phyloP scores from a whole-genome alignment of 1,140 invertebrate genomes.

The Pogonus chalceus region DNA sequence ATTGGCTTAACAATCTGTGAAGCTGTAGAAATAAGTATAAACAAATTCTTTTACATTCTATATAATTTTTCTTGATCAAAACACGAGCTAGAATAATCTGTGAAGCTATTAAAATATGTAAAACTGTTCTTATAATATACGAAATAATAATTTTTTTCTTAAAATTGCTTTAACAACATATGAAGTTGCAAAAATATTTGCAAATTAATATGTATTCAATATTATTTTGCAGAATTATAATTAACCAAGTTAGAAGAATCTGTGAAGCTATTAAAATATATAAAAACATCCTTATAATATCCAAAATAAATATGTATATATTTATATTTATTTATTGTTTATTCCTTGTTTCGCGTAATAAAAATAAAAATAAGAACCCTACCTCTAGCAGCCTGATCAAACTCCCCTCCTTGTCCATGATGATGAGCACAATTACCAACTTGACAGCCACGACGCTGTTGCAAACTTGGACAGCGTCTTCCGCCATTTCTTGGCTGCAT shows the following conservation, averaged over 20 bases:
- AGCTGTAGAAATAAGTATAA: no score
- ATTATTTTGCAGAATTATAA: background rate
- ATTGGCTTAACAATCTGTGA: no score
- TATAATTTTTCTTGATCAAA: no score
- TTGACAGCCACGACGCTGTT: constrained; percentile 63
- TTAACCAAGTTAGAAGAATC: constrained; percentile 6
- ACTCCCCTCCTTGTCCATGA: no score
- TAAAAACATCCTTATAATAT: constrained; percentile 5
- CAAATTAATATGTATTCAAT: no score
- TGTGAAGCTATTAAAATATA: no score
- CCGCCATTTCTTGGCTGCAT: constrained; percentile 62
- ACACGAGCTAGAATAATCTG: constrained; percentile 15
- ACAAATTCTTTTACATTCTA: no score
- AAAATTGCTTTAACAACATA: no score
- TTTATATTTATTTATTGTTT: constrained; percentile 16
- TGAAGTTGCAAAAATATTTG: no score
- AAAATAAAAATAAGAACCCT: constrained; percentile 13
- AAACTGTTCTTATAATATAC: no score
- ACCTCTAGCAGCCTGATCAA: constrained; percentile 62
- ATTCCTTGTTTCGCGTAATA: no score
- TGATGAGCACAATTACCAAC: constrained; percentile 56
- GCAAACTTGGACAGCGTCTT: constrained; percentile 58
- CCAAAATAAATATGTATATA: background rate
- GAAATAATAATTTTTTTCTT: no score
- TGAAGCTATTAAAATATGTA: constrained; percentile 11